These are phyloP conservation scores for Xenotilapia longispinis DNA, from an alignment of 2,113 vertebrate species.

Conservation along the genomic window DNA sequence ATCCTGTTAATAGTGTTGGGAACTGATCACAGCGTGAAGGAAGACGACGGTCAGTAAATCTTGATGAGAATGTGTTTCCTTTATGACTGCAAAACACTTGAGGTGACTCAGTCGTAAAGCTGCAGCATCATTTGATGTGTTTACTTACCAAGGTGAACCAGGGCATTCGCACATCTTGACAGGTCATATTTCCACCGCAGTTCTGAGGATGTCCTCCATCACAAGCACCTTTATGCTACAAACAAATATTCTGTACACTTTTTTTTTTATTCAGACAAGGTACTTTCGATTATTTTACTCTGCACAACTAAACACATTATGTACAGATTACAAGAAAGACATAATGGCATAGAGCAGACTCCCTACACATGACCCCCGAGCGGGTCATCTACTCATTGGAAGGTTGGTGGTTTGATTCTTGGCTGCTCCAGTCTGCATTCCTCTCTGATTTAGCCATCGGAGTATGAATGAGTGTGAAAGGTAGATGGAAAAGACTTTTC, in stretches of 20 bases:
- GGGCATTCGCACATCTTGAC: not conserved
- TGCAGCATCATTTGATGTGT: not conserved
- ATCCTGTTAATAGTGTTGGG: not conserved
- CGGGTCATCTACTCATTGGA: not conserved
- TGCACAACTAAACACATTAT: not conserved
- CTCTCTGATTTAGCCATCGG: not conserved
- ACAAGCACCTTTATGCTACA: not conserved
- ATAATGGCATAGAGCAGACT: not conserved
- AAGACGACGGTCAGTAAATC: not conserved
- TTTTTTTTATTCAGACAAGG: not conserved
- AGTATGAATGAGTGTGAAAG: not conserved
- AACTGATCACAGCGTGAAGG: not conserved
- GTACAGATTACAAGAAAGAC: not conserved
- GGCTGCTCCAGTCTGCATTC: not conserved
- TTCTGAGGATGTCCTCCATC: not conserved
- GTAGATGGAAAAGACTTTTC: not conserved
- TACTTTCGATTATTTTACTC: not conserved
- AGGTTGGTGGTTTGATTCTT: not conserved
- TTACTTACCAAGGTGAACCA: not conserved
- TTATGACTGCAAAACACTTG: not conserved
- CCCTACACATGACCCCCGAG: not conserved
- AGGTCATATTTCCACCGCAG: not conserved
- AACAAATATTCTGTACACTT: not conserved
- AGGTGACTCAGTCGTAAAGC: not conserved
- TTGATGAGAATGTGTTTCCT: not conserved